Evolutionary conservation across 2,113 vertebrate genomes (phyloP), one percentile per base, ranked within the genome.

Genomic region (Urocolius indicus): DNA sequence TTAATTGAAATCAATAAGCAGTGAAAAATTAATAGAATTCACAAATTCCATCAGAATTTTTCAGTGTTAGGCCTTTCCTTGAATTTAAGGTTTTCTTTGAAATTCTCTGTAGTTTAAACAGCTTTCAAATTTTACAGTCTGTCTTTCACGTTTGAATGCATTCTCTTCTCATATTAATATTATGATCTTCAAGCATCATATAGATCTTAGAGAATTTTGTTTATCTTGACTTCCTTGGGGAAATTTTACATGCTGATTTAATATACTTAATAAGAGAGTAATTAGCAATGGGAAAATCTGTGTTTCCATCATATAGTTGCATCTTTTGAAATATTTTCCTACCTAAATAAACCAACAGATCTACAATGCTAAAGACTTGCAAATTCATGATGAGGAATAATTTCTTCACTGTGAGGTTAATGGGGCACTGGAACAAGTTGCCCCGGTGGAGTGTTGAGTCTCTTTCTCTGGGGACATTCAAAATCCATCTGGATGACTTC

Each of bases 301-400:
- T 61, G 12, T n/a, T 87, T 57, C 66, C 21, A 24, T 84, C 10
- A 27, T 6, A 18, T 2, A 14, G 1, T 16, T 89, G 2, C 9
- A n/a, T 13, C 2, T 4, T 75, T 38, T 36, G 9, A 27, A 69
- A 51, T 41, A 61, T n/a, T 68, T 59, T 13, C 26, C 12, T 36
- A 6, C 2, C 1, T 32, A 6, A 69, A 72, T 29, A 11, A 0
- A 0, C 2, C 1, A 9, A 41, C 4, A 68, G 51, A 61, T 9
- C 32, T 41, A 16, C 14, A 51, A 15, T 4, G 2, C 16, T 22
- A n/a, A 7, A 10, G 13, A 73, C 16, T 51, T 65, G 5, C 8
- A 85, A 68, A 87, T 32, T 9, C 16, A 15, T 19, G 9, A 27
- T 43, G 49, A 23, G 38, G 38, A 41, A 41, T 9, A 41, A 41